Percentiles rank a stretch among this genome's conserved stretches.
Conservation (phyloP, 2,797 vertebrate species). For the Anguilla obscura region DNA sequence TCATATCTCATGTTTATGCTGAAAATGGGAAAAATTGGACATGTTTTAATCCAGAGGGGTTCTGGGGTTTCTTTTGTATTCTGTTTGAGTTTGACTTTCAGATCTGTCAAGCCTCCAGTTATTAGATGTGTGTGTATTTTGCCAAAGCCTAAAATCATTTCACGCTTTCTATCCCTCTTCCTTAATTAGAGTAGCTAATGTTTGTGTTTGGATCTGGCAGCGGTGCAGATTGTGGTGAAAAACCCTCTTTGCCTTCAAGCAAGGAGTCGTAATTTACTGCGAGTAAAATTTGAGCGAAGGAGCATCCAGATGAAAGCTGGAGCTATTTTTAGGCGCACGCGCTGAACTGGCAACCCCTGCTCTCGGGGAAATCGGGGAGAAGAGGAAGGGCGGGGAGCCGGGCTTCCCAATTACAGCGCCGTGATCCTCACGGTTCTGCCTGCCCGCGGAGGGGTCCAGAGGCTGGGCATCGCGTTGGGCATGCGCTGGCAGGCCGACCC, state of each 20-base stretch:
- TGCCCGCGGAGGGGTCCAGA: not conserved
- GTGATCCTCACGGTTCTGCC: not conserved
- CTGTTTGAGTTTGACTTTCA: constrained; percentile 41
- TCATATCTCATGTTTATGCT: constrained; percentile 40
- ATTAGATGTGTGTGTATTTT: constrained; percentile 28
- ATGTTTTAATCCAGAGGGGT: constrained; percentile 43
- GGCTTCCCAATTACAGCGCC: not conserved
- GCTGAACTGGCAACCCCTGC: constrained; percentile 58
- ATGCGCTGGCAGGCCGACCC: not conserved
- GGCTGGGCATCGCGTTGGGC: not conserved
- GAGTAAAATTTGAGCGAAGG: constrained; percentile 19
- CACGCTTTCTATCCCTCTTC: constrained; percentile 46
- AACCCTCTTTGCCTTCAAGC: constrained; percentile 47
- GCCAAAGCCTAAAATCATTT: constrained; percentile 50
- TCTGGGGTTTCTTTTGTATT: constrained; percentile 16
- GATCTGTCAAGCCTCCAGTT: constrained; percentile 36
- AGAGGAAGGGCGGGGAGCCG: constrained; percentile 32
- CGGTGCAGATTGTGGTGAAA: constrained; percentile 37
- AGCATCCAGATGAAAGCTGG: constrained; percentile 34
- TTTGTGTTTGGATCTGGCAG: constrained; percentile 49
- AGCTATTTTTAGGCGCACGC: constrained; percentile 51
- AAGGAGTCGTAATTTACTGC: constrained; percentile 48
- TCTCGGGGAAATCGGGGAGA: constrained; percentile 32
- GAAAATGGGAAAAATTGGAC: constrained; percentile 33
- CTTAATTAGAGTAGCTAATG: constrained; percentile 55